A percentile compares a stretch with the other conserved stretches of the same genome.
Evolutionary conservation across 1,140 invertebrate species (phyloP).

Genomic region (Aphaenogaster ashmeadi): DNA sequence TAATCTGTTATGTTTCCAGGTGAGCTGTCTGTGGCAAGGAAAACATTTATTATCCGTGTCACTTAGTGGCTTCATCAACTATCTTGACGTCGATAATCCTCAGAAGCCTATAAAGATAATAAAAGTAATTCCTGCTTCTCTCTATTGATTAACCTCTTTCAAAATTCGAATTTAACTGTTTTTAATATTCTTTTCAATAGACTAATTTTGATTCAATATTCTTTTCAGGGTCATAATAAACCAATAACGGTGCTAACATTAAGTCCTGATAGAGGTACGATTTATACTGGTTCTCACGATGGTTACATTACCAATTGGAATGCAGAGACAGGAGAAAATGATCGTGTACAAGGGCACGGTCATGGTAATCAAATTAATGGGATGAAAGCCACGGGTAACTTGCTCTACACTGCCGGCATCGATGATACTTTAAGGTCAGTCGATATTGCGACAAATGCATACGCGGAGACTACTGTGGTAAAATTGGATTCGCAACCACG

Average conservation of each 20-base stretch:
- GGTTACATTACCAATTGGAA: constrained; percentile 97
- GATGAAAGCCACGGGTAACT: constrained; percentile 91
- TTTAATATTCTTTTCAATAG: neutral
- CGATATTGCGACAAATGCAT: constrained; percentile 89
- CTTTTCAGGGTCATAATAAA: constrained; percentile 96
- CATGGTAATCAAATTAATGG: constrained; percentile 98
- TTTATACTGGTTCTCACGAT: constrained; percentile 98
- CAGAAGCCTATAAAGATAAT: constrained; percentile 94
- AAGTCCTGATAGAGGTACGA: constrained; percentile 91
- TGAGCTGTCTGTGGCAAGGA: constrained; percentile 98
- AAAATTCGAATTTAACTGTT: neutral
- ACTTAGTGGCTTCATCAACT: constrained; percentile 98
- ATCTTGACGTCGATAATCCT: constrained; percentile 96
- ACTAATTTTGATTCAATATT: constrained; percentile 14
- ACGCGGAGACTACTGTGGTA: constrained; percentile 89
- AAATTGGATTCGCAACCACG: constrained; percentile 96
- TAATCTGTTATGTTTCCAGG: constrained; percentile 87
- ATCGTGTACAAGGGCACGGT: constrained; percentile 93
- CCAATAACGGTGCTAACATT: constrained; percentile 97
- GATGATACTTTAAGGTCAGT: constrained; percentile 95
- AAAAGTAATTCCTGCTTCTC: constrained; percentile 88
- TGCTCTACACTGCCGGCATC: constrained; percentile 95
- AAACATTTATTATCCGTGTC: constrained; percentile 96
- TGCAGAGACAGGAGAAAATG: constrained; percentile 92
- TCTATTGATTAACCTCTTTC: neutral